Evolutionary conservation across 2,113 vertebrate species (phyloP), one percentile per base, ranked within the genome.

Genomic region (Sakesphorus luctuosus): DNA sequence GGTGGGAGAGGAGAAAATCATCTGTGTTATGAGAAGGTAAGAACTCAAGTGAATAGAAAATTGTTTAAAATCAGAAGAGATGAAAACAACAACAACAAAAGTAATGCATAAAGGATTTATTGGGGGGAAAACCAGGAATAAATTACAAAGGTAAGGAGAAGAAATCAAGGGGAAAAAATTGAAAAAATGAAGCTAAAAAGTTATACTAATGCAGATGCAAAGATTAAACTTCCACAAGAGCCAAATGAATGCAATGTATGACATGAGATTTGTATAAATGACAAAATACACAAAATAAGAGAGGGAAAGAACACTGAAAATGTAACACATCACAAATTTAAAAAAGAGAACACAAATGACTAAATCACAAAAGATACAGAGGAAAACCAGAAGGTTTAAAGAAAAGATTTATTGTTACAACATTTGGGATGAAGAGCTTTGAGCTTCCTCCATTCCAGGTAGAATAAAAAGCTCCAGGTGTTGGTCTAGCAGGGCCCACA

Each of bases 391-490:
- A 26, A 14, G 6, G 25, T 0, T 4, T 9, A 7, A 8, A 6
- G 3, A 3, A 33, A 63, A 40, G 0, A 25, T 0, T 0, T 26
- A 19, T 1, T 0, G 0, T 0, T 1, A 1, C 0, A 87, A 40
- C 0, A 14, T 9, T 1, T 0, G 0, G 0, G 2, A 53, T 4
- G 0, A 44, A 0, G 0, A 25, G 2, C 0, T 12, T 4, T 3
- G 2, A 47, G 3, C 9, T 1, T 26, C 3, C 1, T 4, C 4
- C 6, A 49, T 3, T 3, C 3, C 0, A 0, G 0, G 5, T 1
- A 29, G 3, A 11, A 0, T 1, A 0, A 10, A 24, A 10, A 3
- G 1, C 1, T 0, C 5, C 0, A 14, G 8, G 13, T 2, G 3
- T 5, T 11, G 56, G 6, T 36, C 24, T 50, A 50, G 49, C 49